A percentile compares a stretch with the other conserved stretches of the same genome.
Evolutionary conservation across 1,140 invertebrate species (phyloP).

Genomic region (Sminthurides bifidus): DNA sequence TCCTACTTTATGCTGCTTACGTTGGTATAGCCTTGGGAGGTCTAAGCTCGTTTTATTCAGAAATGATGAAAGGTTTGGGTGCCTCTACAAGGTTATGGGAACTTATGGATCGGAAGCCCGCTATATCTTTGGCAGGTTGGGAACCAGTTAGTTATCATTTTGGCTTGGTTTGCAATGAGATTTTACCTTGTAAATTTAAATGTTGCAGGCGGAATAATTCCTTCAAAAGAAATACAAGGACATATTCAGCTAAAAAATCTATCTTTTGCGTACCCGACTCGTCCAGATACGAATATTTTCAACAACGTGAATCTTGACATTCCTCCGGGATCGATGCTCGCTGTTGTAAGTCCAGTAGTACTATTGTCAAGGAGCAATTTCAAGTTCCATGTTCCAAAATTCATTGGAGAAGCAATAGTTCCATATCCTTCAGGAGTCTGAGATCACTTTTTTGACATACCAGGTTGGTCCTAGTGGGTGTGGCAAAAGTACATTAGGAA

Average conservation of each 20-base stretch:
- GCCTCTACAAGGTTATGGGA: constrained; percentile 79
- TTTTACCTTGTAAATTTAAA: constrained; percentile 30
- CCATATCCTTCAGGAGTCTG: neutral
- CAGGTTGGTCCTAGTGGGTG: constrained; percentile 44
- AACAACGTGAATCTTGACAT: constrained; percentile 37
- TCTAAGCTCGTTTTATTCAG: constrained; percentile 72
- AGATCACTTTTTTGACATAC: neutral
- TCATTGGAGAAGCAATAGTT: too few species aligned
- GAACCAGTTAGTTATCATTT: constrained; percentile 11
- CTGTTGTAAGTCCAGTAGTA: constrained; percentile 35
- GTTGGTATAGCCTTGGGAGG: constrained; percentile 70
- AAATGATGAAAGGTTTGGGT: constrained; percentile 80
- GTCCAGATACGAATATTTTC: constrained; percentile 42
- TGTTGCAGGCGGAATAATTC: constrained; percentile 30
- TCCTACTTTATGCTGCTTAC: constrained; percentile 84
- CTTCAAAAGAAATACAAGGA: constrained; percentile 33
- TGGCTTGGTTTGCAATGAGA: constrained; percentile 2
- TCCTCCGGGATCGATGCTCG: constrained; percentile 42
- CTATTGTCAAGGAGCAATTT: neutral
- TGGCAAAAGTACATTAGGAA: constrained; percentile 46
- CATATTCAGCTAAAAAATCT: constrained; percentile 42
- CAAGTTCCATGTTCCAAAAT: too few species aligned
- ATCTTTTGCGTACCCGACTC: constrained; percentile 46
- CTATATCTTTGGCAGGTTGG: constrained; percentile 54
- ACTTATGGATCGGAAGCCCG: constrained; percentile 66